Base-by-base conservation (phyloP, 2,888 invertebrate species). In the Rotaria macrura region DNA sequence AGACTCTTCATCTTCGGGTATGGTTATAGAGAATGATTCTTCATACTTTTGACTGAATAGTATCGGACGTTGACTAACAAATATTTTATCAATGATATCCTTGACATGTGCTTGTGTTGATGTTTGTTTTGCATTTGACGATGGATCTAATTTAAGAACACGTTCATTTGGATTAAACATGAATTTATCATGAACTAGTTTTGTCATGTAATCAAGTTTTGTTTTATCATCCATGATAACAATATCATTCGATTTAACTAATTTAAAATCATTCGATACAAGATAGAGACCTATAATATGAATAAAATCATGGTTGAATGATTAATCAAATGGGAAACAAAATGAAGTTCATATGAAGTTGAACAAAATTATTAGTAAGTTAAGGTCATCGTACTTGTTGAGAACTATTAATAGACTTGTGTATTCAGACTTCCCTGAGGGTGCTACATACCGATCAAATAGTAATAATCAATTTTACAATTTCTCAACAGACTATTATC, bases 1-100 rank as follows among this genome's bases (percentile, higher is more conserved):
- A 38, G 85, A 85, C n/a, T 86, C 86, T 43, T 83, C 83, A 72
- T 86, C 86, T 52, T 86, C 86, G 7, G 86, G 86, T 34, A 86
- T 38, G 17, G 86, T 86, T 43, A 83, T 83, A 7, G 83, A 83
- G 34, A 84, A 86, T 43, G 83, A 85, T n/a, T 85, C 54, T 49
- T 86, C 86, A 79, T 85, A 86, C 38, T 86, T 86, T 55, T 86
- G 85, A 34, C 83, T 72, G 38, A 86, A 86, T 34, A 86, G 54
- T 25, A 85, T 83, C 14, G 86, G 86, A 17, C 86, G 47, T 72
- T 86, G 86, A 38, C 85, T 84, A 7, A 85, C 57, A 34, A 86
- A 85, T 57, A 86, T 86, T 84, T 85, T 86, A 55, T 86, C 86
- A 17, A 86, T 84, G 2, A 86, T 79, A 57, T 85, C 85, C 55